These are phyloP conservation scores for Mesoligia furuncula DNA, from an alignment of 2,888 invertebrate genomes.

Conservation along the genomic window DNA sequence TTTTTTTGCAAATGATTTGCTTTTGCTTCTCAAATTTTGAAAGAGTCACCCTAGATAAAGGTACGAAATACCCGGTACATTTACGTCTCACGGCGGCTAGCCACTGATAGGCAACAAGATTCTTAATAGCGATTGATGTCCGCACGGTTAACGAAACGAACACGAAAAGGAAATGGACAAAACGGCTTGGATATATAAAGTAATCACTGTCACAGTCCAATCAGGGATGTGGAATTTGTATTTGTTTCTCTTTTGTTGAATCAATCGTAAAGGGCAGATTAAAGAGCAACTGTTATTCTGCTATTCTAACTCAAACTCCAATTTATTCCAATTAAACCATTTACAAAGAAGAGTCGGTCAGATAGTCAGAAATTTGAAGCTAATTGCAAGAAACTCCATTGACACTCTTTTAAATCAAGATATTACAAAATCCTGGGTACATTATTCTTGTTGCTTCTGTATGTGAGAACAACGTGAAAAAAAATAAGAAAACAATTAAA, in stretches of 20 bases:
- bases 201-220: constrained; percentile 28
- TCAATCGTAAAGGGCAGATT: not conserved
- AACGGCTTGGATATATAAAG: constrained; percentile 20
- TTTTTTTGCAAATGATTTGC: not conserved
- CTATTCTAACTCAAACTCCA: not conserved
- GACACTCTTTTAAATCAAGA: too few species aligned
- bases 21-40: not conserved
- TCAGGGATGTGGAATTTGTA: constrained; percentile 33
- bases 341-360: not conserved
- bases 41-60: not conserved
- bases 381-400: not conserved
- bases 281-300: not conserved
- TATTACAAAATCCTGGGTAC: too few species aligned
- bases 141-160: constrained; percentile 45
- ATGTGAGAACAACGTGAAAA: too few species aligned
- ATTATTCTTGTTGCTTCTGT: too few species aligned
- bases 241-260: constrained; percentile 16
- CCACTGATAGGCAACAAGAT: constrained; percentile 17
- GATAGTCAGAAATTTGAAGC: not conserved
- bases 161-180: constrained; percentile 29
- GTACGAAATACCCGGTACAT: not conserved
- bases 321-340: not conserved
- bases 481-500: too few species aligned
- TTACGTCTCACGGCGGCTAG: not conserved
- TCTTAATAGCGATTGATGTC: constrained; percentile 43